phyloP scores from a whole-genome alignment of 1,140 invertebrate species.

The Calliopsis andreniformis region DNA sequence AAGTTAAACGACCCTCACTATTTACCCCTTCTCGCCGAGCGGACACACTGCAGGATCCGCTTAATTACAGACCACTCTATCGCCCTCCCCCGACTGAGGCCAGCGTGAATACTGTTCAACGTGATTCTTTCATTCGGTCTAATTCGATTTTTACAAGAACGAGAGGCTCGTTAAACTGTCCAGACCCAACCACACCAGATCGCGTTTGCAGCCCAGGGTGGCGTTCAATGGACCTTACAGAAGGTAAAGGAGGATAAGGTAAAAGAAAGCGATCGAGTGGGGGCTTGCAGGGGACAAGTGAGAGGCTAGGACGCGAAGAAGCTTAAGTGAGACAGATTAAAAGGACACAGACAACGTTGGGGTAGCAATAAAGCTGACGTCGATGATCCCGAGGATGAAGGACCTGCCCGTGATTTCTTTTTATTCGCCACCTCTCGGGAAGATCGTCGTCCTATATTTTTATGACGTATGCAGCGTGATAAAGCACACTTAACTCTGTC shows the following conservation, averaged over 20 bases:
- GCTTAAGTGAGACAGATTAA: background rate
- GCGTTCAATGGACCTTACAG: too few relatives aligned
- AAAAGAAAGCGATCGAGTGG: too few relatives aligned
- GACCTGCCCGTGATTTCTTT: constrained; percentile 32
- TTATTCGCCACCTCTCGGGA: background rate
- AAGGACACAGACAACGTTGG: background rate
- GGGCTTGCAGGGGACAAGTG: too few relatives aligned
- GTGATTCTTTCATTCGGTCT: too few relatives aligned
- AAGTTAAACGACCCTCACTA: constrained; percentile 59
- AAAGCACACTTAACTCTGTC: constrained; percentile 39
- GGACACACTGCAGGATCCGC: constrained; percentile 45
- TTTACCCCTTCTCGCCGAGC: constrained; percentile 9
- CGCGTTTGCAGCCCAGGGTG: too few relatives aligned
- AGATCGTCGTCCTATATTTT: constrained; percentile 42
- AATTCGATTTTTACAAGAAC: too few relatives aligned
- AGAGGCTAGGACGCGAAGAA: background rate
- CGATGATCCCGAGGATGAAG: constrained; percentile 16
- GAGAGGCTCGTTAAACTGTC: too few relatives aligned
- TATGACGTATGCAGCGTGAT: constrained; percentile 44
- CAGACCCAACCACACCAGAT: too few relatives aligned
- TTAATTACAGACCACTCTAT: constrained; percentile 55
- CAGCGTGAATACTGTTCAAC: constrained; percentile 30
- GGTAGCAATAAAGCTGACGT: background rate
- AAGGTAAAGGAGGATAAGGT: too few relatives aligned
- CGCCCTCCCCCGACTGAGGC: constrained; percentile 25